Base-by-base conservation (phyloP, 1,140 invertebrate species). In the Caerostris extrusa region DNA sequence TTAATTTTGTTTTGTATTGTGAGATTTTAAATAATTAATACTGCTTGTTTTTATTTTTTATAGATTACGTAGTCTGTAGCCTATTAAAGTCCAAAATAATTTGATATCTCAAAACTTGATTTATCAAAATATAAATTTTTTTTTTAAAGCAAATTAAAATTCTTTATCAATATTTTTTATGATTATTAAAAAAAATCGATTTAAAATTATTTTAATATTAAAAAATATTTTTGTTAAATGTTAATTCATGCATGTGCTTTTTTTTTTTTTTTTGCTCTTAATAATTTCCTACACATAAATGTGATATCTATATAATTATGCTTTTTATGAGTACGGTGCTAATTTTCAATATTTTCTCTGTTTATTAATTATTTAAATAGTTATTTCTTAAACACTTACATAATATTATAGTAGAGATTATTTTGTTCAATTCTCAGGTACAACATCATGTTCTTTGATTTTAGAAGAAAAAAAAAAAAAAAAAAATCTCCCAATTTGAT, bases 261-360 rank as follows among this genome's bases (percentile, higher is more conserved):
- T 34, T 34, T 34, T 34, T 34, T 34, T 34, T 34, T 34, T 34
- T 34, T 34, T 34, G 34, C 34, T 34, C 34, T 34, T 34, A 34
- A 34, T 34, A 34, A 34, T 34, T 34, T 57, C n/a, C 56, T 85
- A 60, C 56, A 60, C 56, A 19, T 85, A 19, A 58, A 57, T 85
- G 83, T 85, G 83, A 85, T 85, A 85, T n/a, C 17, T 58, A n/a
- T 57, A 56, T 85, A 85, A 19, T 34, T 60, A 81, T 58, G 82
- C 58, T 85, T 85, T 85, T n/a, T 57, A 5, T n/a, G 17, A 85
- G 50, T 58, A 85, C n/a, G 83, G 83, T 85, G 83, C 83, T 85
- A 57, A 85, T 85, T 85, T 85, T 56, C 34, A 85, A 58, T 58
- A 60, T 85, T 7, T 55, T 5, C 58, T 85, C 34, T 8, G 34